A percentile compares a stretch with the other conserved stretches of the same genome.
Evolutionary conservation across 2,888 invertebrate genomes (phyloP).

Genomic region (Eilema depressum): DNA sequence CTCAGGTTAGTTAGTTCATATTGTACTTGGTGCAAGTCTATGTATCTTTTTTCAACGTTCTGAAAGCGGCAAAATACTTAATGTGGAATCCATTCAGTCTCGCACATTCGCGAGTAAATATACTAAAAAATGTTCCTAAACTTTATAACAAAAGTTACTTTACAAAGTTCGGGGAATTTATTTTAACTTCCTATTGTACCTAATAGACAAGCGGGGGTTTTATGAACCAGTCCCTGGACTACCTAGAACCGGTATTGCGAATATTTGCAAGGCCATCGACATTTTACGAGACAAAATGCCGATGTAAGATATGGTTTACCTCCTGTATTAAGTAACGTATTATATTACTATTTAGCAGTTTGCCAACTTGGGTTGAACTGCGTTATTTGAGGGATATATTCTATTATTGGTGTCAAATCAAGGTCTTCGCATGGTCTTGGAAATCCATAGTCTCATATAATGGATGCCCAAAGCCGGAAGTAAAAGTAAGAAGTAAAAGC

Average conservation of each 20-base stretch:
- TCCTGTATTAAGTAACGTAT: background rate
- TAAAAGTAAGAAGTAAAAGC: too few relatives aligned
- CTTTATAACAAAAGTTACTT: background rate
- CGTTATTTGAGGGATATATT: too few relatives aligned
- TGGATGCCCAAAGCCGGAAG: too few relatives aligned
- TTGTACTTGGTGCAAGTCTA: background rate
- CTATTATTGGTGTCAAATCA: too few relatives aligned
- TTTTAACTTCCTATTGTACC: background rate
- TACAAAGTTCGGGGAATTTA: background rate
- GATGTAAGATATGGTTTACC: conserved; percentile 1
- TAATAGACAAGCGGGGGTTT: conserved; percentile 1
- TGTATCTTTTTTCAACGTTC: background rate
- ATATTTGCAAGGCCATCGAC: conserved; percentile 52
- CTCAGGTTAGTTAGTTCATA: background rate
- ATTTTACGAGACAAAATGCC: conserved; percentile 18
- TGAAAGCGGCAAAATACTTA: background rate
- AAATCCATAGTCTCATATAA: too few relatives aligned
- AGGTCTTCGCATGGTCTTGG: too few relatives aligned
- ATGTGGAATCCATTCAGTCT: too few relatives aligned
- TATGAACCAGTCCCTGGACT: conserved; percentile 7
- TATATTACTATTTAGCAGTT: background rate
- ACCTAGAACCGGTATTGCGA: conserved; percentile 51
- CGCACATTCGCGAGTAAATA: too few relatives aligned
- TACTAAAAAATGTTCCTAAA: too few relatives aligned
- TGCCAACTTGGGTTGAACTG: background rate